Base-by-base conservation (phyloP, 2,888 invertebrate genomes). In the Linyphia triangularis region DNA sequence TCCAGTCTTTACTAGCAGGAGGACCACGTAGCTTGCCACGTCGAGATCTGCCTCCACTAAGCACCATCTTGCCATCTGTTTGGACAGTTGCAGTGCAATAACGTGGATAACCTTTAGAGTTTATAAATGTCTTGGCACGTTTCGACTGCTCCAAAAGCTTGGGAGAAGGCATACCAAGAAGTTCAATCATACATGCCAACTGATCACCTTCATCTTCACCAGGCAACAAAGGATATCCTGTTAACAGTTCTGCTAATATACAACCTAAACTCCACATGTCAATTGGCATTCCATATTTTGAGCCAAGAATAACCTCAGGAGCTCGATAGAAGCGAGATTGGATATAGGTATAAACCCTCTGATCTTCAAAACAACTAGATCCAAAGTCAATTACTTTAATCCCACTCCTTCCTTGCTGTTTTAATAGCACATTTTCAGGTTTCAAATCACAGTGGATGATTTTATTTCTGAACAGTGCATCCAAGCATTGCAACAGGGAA, bases 381-480 rank as follows among this genome's bases (percentile, higher is more conserved):
- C 99, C 99, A 94, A 99, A 99, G 94, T 99, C 99, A 93, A 99
- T 99, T 90, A 99, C 99, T 96, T 99, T 99, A 92, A 99, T 98
- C 90, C 99, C 98, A 93, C 98, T 98, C 92, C 99, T 95, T 91
- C 99, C 99, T 93, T 98, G 98, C 93, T 99, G 99, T 93, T 99
- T 99, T 91, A 99, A 95, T 92, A 99, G 94, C 91, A 99, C 98
- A 94, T 99, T 99, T 94, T 99, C 99, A 67, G 99, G 99, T 94
- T 99, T 99, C 96, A 99, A 97, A 95, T 99, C 99, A 95, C 99
- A 99, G 94, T 99, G 99, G 91, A 99, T 99, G 92, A 99, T 98
- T 93, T 97, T 96, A 94, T 98, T 98, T 93, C 96, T 96, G 93
- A 96, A 95, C 89, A 99, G 94, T 85, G 98, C 97, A 93, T 99